These are phyloP conservation scores for Chascanopsetta lugubris DNA, from an alignment of 2,113 vertebrate genomes.

Conservation along the genomic window DNA sequence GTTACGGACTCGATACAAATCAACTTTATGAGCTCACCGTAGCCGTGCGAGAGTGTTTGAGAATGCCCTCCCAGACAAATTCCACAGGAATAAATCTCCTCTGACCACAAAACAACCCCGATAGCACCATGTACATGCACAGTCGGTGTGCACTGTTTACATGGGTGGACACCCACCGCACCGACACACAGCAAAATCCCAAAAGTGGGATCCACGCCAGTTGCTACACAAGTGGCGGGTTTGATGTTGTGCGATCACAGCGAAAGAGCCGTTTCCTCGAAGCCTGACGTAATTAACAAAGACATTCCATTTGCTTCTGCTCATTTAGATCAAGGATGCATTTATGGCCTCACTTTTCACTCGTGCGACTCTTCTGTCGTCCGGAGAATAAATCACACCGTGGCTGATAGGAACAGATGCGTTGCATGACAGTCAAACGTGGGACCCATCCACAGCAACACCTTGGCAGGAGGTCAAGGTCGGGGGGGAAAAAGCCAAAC, in stretches of 20 bases:
- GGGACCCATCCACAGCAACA: background rate
- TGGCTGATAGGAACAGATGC: slow-evolving; percentile 19
- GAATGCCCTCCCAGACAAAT: slow-evolving; percentile 58
- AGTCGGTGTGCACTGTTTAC: slow-evolving; percentile 20
- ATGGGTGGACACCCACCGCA: slow-evolving; percentile 22
- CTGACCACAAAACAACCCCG: slow-evolving; percentile 42
- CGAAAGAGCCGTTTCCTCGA: slow-evolving; percentile 45
- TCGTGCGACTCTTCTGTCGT: slow-evolving; percentile 49
- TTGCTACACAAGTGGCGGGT: slow-evolving; percentile 36
- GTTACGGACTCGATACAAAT: slow-evolving; percentile 58
- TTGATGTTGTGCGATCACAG: slow-evolving; percentile 52
- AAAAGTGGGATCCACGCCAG: slow-evolving; percentile 23
- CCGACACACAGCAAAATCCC: slow-evolving; percentile 30
- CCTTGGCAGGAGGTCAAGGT: background rate
- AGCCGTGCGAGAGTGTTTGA: slow-evolving; percentile 47
- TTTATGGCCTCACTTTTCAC: slow-evolving; percentile 38
- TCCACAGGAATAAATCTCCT: slow-evolving; percentile 63
- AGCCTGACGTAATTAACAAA: slow-evolving; percentile 44
- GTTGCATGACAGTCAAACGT: background rate
- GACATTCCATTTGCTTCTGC: slow-evolving; percentile 36
- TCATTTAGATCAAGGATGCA: slow-evolving; percentile 43
- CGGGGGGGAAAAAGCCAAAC: background rate
- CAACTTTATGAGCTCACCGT: slow-evolving; percentile 62
- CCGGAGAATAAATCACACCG: slow-evolving; percentile 31
- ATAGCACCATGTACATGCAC: slow-evolving; percentile 39